phyloP scores from a whole-genome alignment of 2,113 vertebrate species.

The Ceratotherium simum region DNA sequence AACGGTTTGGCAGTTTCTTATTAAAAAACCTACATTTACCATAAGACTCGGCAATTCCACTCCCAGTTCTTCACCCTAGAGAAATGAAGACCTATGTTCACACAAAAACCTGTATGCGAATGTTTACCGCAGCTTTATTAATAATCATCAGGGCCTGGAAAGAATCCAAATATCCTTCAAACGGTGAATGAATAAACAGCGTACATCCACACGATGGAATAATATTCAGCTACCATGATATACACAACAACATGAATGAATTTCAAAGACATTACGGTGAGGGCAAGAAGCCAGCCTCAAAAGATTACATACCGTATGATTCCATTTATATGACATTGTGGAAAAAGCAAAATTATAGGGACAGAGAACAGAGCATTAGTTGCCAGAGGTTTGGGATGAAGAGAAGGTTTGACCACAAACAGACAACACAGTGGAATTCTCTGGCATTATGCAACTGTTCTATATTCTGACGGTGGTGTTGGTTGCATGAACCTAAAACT shows the following conservation, averaged over 20 bases:
- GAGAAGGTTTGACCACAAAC: not conserved
- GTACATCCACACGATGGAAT: fast-evolving
- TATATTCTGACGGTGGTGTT: not conserved
- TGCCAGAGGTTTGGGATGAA: conserved; percentile 1
- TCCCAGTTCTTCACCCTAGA: not conserved
- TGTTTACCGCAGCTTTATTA: not conserved
- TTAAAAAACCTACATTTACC: not conserved
- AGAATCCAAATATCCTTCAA: not conserved
- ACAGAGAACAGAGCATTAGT: not conserved
- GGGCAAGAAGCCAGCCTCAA: not conserved
- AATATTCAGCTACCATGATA: not conserved
- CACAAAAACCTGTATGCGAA: not conserved
- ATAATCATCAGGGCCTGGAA: not conserved
- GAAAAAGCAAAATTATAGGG: conserved; percentile 60
- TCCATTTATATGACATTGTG: not conserved
- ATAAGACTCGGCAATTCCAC: not conserved
- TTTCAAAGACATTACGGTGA: not conserved
- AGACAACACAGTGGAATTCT: not conserved
- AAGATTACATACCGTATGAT: not conserved
- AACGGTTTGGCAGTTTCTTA: not conserved
- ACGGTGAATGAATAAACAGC: not conserved
- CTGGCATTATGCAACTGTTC: not conserved
- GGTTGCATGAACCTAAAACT: not conserved
- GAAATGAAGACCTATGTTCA: conserved; percentile 7
- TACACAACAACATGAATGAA: not conserved